Conservation (phyloP, 92 coral and sea anemone genomes). For the Bergia puertoricense region DNA sequence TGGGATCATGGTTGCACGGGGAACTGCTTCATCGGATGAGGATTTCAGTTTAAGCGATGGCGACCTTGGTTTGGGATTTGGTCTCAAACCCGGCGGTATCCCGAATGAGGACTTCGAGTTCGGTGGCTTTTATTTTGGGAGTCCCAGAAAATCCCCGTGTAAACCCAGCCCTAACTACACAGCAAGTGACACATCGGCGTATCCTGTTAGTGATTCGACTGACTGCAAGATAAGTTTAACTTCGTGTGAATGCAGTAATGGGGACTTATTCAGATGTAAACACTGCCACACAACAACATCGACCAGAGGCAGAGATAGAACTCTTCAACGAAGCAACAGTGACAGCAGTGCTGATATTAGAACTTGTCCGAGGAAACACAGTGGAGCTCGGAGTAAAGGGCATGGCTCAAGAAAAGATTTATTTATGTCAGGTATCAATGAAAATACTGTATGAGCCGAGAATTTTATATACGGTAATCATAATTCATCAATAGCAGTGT, state of each 20-base stretch:
- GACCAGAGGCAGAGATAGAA: constrained; percentile 19
- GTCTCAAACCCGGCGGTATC: constrained; percentile 83
- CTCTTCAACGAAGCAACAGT: constrained; percentile 58
- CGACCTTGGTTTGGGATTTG: constrained; percentile 84
- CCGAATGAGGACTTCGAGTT: constrained; percentile 53
- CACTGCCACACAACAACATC: background rate
- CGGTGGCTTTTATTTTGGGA: constrained; percentile 43
- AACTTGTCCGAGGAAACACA: constrained; percentile 14
- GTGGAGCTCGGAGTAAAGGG: constrained; percentile 28
- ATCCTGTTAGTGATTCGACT: background rate
- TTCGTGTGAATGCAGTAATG: background rate
- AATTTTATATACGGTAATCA: background rate
- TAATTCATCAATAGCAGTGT: background rate
- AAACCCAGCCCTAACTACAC: constrained; percentile 22
- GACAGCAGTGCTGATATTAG: constrained; percentile 57
- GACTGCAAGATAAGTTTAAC: constrained; percentile 16
- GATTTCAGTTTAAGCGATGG: constrained; percentile 48
- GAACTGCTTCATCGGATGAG: constrained; percentile 58
- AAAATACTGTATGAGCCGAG: background rate
- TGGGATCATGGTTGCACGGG: constrained; percentile 42
- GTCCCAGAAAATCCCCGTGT: constrained; percentile 29
- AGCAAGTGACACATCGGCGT: background rate
- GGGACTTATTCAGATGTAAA: background rate
- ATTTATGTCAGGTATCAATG: constrained; percentile 11
- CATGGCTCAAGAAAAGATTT: constrained; percentile 41